Percentiles rank a stretch among this genome's conserved stretches.
These are phyloP conservation scores for Coracopsis vasa DNA, from an alignment of 2,113 vertebrate genomes.

Conservation along the genomic window DNA sequence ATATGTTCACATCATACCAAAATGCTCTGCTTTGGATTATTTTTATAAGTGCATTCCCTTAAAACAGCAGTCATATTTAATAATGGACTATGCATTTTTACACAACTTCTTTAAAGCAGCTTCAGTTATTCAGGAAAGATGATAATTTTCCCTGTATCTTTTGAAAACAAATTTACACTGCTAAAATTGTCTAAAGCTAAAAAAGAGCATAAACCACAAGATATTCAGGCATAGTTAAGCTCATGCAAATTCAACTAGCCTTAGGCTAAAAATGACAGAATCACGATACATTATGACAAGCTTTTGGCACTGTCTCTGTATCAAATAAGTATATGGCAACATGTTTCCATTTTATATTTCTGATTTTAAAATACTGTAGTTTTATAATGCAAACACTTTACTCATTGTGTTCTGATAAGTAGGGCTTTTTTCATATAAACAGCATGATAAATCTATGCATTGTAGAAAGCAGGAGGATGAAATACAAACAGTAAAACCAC, in stretches of 20 bases:
- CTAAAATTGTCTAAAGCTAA: conserved; percentile 52
- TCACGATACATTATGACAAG: conserved; percentile 33
- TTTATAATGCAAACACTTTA: conserved; percentile 23
- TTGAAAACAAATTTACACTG: conserved; percentile 49
- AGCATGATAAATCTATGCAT: not conserved
- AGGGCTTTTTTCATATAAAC: not conserved
- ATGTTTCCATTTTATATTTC: conserved; percentile 34
- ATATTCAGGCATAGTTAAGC: conserved; percentile 18
- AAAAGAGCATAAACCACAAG: conserved; percentile 39
- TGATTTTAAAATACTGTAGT: conserved; percentile 28
- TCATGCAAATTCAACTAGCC: conserved; percentile 42
- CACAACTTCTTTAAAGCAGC: conserved; percentile 16
- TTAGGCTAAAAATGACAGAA: conserved; percentile 44
- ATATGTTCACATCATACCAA: conserved; percentile 4
- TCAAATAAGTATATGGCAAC: not conserved
- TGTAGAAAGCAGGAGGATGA: conserved; percentile 1
- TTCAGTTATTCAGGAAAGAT: conserved; percentile 44
- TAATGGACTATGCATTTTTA: not conserved
- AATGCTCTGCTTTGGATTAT: conserved; percentile 47
- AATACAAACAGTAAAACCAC: conserved; percentile 16
- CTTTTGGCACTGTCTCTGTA: conserved; percentile 23
- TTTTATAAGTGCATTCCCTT: conserved; percentile 35
- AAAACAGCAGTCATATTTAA: conserved; percentile 1
- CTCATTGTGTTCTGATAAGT: conserved; percentile 20
- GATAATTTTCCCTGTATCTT: conserved; percentile 12